Percentiles rank a stretch among this genome's conserved stretches.
Conservation (phyloP, 37 sponge, comb jelly and placozoan genomes). For the Hormiphora californensis region DNA sequence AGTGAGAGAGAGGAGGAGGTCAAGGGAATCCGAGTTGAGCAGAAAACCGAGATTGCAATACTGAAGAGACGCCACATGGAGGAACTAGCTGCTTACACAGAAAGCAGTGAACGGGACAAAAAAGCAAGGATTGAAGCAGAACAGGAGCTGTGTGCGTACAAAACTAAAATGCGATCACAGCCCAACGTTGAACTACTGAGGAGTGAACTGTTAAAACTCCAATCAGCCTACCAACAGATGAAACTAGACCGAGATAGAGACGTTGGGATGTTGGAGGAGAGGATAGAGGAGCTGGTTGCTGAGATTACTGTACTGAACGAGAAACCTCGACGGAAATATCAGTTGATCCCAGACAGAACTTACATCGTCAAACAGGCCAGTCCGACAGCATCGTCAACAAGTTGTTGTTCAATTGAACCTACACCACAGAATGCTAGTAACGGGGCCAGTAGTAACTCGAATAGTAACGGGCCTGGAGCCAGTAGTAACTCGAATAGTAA, state of each 20-base stretch:
- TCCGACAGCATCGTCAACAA: neutral
- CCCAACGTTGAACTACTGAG: constrained; percentile 15
- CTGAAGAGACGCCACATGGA: constrained; percentile 13
- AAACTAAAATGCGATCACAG: neutral
- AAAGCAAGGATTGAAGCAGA: constrained; percentile 3
- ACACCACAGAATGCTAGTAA: neutral
- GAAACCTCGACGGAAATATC: neutral
- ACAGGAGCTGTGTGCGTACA: constrained; percentile 25
- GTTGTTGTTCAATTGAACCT: neutral
- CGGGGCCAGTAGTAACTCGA: neutral
- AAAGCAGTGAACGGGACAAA: neutral
- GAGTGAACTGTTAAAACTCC: constrained; percentile 30
- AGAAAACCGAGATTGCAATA: neutral
- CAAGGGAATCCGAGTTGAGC: neutral
- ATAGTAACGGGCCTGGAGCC: neutral
- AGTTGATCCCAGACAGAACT: constrained; percentile 34
- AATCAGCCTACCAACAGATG: neutral
- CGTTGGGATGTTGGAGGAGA: neutral
- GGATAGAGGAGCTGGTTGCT: constrained; percentile 10
- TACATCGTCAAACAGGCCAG: constrained; percentile 21
- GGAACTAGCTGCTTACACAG: constrained; percentile 14
- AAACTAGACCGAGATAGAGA: constrained; percentile 14
- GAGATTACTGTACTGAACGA: constrained; percentile 23
- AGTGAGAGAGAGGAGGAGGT: neutral
- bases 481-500: neutral